phyloP scores from a whole-genome alignment of 1,140 invertebrate species.

The Drosophila leontia region DNA sequence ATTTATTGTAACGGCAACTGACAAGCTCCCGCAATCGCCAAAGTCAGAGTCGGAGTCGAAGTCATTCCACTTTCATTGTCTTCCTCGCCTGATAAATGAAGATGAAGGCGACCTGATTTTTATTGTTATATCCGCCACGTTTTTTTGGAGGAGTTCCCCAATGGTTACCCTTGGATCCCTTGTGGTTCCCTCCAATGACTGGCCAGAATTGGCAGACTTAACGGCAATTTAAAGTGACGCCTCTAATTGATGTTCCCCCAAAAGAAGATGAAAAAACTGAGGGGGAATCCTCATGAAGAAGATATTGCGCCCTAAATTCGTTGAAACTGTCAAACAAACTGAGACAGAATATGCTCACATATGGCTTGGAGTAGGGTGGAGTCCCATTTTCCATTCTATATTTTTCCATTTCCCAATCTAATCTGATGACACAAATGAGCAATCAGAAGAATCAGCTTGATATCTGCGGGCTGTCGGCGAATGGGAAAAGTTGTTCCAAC shows the following conservation, averaged over 20 bases:
- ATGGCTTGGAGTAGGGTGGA: constrained; percentile 19
- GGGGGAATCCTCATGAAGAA: constrained; percentile 31
- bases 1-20: constrained; percentile 82
- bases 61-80: constrained; percentile 67
- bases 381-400: constrained; percentile 39
- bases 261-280: background rate
- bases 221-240: constrained; percentile 74
- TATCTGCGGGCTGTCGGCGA: constrained; percentile 50
- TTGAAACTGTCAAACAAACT: constrained; percentile 49
- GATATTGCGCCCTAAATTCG: constrained; percentile 40
- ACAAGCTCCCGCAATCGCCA: constrained; percentile 46
- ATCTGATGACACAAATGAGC: constrained; percentile 77
- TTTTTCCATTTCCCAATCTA: constrained; percentile 41
- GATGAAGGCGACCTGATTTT: constrained; percentile 70
- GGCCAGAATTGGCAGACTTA: constrained; percentile 71
- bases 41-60: background rate
- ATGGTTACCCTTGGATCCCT: background rate
- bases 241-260: constrained; percentile 51
- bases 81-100: constrained; percentile 63
- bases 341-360: constrained; percentile 45
- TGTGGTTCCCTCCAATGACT: constrained; percentile 45
- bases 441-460: constrained; percentile 63
- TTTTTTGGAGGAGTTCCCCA: constrained; percentile 21
- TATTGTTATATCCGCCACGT: constrained; percentile 45
- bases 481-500: constrained; percentile 67